These are phyloP conservation scores for Hirudinaria manillensis DNA, from an alignment of 2,888 invertebrate species.

Conservation along the genomic window DNA sequence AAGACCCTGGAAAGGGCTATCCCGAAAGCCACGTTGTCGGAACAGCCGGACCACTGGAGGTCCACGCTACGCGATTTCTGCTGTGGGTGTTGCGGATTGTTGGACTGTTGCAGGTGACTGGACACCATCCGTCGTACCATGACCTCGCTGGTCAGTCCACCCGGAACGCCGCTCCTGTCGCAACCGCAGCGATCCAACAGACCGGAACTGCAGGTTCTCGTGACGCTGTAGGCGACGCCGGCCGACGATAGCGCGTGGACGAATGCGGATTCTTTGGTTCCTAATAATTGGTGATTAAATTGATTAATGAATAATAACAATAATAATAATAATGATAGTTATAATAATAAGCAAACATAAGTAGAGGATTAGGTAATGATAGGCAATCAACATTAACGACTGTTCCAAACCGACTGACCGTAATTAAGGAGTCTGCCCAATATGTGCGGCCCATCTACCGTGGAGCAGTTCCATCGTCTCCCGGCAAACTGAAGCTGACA, in stretches of 20 bases:
- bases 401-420: not conserved
- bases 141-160: constrained; percentile 4
- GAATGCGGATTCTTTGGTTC: constrained; percentile 85
- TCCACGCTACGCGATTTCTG: constrained; percentile 5
- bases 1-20: constrained; percentile 75
- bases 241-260: constrained; percentile 89
- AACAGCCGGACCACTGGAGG: constrained; percentile 84
- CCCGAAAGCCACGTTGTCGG: constrained; percentile 70
- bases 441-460: not conserved
- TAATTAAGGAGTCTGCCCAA: constrained; percentile 21
- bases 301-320: not conserved
- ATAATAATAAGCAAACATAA: not conserved
- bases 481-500: constrained; percentile 34
- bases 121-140: constrained; percentile 14
- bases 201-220: constrained; percentile 84
- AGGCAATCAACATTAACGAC: not conserved
- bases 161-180: constrained; percentile 64
- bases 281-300: constrained; percentile 57
- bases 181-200: constrained; percentile 83
- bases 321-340: not conserved
- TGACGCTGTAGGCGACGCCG: constrained; percentile 85
- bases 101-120: constrained; percentile 10
- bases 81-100: constrained; percentile 13
- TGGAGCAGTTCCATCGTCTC: constrained; percentile 33
- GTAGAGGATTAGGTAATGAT: too few relatives aligned